phyloP scores from a whole-genome alignment of 2,113 vertebrate genomes.

The Ramphastos sulfuratus region DNA sequence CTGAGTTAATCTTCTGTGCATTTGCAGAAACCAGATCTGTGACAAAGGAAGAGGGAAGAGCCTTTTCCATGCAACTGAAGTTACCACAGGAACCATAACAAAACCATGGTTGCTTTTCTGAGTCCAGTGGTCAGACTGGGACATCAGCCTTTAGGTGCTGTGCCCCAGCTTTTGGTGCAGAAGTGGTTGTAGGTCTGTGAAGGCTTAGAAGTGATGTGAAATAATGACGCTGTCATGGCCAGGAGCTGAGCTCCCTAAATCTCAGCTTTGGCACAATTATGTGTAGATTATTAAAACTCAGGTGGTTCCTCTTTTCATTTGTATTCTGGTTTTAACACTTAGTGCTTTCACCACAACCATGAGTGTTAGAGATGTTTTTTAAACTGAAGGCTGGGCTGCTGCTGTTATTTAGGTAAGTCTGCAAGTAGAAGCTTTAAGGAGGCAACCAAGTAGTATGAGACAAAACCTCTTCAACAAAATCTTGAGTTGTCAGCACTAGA shows the following conservation, averaged over 20 bases:
- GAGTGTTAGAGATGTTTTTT: not conserved
- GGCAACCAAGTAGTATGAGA: not conserved
- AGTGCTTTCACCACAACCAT: not conserved
- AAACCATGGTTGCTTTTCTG: not conserved
- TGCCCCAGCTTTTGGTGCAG: not conserved
- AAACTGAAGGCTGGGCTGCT: not conserved
- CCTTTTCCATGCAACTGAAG: not conserved
- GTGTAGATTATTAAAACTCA: not conserved
- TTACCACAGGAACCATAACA: not conserved
- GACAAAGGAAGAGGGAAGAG: not conserved
- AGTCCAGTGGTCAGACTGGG: not conserved
- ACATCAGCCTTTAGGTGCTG: rapidly evolving
- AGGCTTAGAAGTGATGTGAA: not conserved
- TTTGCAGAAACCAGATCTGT: not conserved
- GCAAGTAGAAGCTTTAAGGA: not conserved
- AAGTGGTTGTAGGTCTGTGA: rapidly evolving
- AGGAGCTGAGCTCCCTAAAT: rapidly evolving
- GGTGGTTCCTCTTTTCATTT: not conserved
- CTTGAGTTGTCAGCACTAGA: not conserved
- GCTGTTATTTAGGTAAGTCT: not conserved
- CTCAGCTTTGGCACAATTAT: not conserved
- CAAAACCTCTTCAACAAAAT: not conserved
- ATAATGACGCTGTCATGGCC: rapidly evolving
- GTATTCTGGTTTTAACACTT: not conserved
- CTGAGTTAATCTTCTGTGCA: not conserved